Base-by-base conservation (phyloP, 2,888 invertebrate genomes). In the Caradrina clavipalpis region DNA sequence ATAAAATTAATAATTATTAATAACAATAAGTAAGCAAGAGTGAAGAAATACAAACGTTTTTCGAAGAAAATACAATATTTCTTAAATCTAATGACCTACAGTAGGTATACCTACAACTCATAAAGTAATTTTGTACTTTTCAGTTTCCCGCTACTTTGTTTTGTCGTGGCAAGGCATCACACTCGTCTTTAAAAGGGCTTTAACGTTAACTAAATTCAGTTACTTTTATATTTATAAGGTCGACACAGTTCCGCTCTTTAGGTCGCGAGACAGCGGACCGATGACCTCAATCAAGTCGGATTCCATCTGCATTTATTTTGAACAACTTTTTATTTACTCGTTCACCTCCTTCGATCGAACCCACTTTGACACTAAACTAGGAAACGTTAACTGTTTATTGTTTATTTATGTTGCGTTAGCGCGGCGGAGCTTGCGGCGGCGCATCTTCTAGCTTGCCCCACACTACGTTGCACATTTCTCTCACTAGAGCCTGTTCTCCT, bases 401-500 rank as follows among this genome's bases (percentile, higher is more conserved):
- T 70, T 78, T 69, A 76, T 70, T 73, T 60, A 60, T 68, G 42
- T 50, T 60, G 4, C 26, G 26, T 89, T 93, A 92, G 83, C 95
- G 95, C 15, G 95, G 95, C 0, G 95, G 95, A 1, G 95, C 95
- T 74, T 94, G 95, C 56, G 97, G 97, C n/a, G 98, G 98, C 55
- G 97, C 98, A 85, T 98, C 98, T 92, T 98, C 98, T 65, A 98
- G 93, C 93, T 98, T 98, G 77, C 98, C 97, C 98, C 98, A 98
- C 53, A 98, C 98, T 60, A 98, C 98, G 94, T 99, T 99, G 94
- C 99, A 99, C 99, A 99, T 99, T 96, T 99, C 99, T 86, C 99
- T 96, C 59, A 99, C 98, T 66, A 99, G 96, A 6, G 99, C 99
- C 90, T 98, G 99, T 91, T 99, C 99, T 19, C 98, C 98, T 84